Percentiles rank a stretch among this genome's conserved stretches.
Conservation (phyloP, 2,797 vertebrate genomes). For the Hephaestus fuliginosus region DNA sequence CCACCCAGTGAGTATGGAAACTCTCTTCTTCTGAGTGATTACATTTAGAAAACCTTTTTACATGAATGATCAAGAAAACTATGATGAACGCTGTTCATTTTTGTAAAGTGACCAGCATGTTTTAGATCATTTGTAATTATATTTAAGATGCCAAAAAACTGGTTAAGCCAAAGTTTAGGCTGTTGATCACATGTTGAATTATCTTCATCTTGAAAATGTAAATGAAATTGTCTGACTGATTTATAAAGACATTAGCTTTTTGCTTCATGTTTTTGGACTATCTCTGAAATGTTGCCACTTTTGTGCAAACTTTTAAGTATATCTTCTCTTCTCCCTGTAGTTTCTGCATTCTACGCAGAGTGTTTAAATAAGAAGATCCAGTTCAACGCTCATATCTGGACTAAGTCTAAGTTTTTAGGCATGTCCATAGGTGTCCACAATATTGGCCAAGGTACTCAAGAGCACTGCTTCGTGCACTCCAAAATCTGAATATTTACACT, state of each 20-base stretch:
- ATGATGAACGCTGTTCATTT: background rate
- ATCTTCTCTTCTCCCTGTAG: constrained; percentile 73
- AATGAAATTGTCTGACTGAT: background rate
- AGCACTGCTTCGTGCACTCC: background rate
- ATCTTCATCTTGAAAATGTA: background rate
- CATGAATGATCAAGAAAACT: background rate
- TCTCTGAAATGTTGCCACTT: background rate
- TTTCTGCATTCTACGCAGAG: constrained; percentile 99
- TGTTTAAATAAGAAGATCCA: constrained; percentile 97
- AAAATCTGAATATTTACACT: background rate
- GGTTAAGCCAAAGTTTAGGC: background rate
- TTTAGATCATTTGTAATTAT: background rate
- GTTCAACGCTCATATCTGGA: constrained; percentile 99
- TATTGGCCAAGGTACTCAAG: constrained; percentile 94
- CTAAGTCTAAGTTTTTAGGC: constrained; percentile 98
- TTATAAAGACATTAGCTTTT: background rate
- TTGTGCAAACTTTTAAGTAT: background rate
- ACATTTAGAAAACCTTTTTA: background rate
- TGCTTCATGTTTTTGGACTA: background rate
- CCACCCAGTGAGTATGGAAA: constrained; percentile 93
- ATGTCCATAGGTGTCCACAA: constrained; percentile 99
- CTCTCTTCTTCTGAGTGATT: constrained; percentile 4
- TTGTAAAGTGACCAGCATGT: no score
- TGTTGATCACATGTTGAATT: background rate
- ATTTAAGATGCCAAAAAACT: background rate